Conservation (phyloP, 2,113 vertebrate species). For the Eubucco bourcierii region DNA sequence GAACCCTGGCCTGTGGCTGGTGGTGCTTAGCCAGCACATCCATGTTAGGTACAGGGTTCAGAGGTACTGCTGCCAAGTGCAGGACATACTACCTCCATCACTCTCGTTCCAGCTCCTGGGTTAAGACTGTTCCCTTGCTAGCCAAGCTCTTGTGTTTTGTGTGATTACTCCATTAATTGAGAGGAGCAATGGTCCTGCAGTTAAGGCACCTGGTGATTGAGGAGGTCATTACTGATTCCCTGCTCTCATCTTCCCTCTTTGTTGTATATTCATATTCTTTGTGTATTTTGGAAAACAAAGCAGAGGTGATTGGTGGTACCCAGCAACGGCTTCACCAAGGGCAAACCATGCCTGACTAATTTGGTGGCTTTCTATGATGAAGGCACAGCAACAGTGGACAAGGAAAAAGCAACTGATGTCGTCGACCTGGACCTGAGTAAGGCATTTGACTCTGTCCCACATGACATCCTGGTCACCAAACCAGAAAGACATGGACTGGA, state of each 20-base stretch:
- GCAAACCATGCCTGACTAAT: too few relatives aligned
- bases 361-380: too few relatives aligned
- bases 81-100: not conserved
- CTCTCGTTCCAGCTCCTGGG: not conserved
- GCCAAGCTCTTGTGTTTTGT: not conserved
- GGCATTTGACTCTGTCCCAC: too few relatives aligned
- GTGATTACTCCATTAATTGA: not conserved
- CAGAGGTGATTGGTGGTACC: too few relatives aligned
- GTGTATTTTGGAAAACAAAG: too few relatives aligned
- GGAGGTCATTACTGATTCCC: not conserved
- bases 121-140: not conserved
- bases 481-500: too few relatives aligned
- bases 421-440: too few relatives aligned
- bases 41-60: fast-evolving
- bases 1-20: not conserved
- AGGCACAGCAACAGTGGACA: too few relatives aligned
- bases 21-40: not conserved
- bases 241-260: not conserved
- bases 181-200: not conserved
- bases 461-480: too few relatives aligned
- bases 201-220: not conserved
- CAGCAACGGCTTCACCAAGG: too few relatives aligned
- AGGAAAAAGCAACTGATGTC: too few relatives aligned
- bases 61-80: fast-evolving
- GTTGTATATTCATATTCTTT: not conserved